Conservation (phyloP, 1,140 invertebrate species). For the Brachionus manjavacas region DNA sequence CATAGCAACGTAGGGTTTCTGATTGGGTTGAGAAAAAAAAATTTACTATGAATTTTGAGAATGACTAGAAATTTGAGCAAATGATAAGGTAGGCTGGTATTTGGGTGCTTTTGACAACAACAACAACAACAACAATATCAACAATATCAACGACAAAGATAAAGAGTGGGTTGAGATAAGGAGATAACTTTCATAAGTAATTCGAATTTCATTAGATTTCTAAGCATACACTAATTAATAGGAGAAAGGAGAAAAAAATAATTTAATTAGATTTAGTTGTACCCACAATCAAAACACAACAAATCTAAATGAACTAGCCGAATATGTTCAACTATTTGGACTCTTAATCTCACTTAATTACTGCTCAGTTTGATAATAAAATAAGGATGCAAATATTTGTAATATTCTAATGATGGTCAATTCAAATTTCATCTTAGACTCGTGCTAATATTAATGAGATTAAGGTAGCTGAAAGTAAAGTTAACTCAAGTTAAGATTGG, state of each 20-base stretch:
- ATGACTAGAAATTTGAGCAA: not conserved
- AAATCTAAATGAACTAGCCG: not conserved
- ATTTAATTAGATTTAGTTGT: slow-evolving; percentile 33
- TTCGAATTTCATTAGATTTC: not conserved
- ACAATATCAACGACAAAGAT: not conserved
- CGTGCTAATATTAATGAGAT: slow-evolving; percentile 41
- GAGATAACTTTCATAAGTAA: not conserved
- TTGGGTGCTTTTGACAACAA: not conserved
- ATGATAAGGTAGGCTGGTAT: not conserved
- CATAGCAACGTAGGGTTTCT: not conserved
- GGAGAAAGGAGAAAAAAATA: not conserved
- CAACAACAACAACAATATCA: too few relatives aligned
- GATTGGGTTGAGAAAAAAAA: not conserved
- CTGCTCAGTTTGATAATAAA: not conserved
- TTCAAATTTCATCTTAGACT: slow-evolving; percentile 17
- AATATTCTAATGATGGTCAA: slow-evolving; percentile 37
- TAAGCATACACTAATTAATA: slow-evolving; percentile 21
- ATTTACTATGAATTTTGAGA: not conserved
- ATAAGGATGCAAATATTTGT: slow-evolving; percentile 25
- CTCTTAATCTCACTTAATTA: slow-evolving; percentile 21
- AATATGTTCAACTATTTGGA: slow-evolving; percentile 28
- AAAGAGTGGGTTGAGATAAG: not conserved
- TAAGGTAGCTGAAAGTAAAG: not conserved
- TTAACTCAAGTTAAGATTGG: not conserved
- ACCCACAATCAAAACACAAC: slow-evolving; percentile 3